These are phyloP conservation scores for Trematocara stigmaticum DNA, from an alignment of 2,113 vertebrate genomes.

Conservation along the genomic window DNA sequence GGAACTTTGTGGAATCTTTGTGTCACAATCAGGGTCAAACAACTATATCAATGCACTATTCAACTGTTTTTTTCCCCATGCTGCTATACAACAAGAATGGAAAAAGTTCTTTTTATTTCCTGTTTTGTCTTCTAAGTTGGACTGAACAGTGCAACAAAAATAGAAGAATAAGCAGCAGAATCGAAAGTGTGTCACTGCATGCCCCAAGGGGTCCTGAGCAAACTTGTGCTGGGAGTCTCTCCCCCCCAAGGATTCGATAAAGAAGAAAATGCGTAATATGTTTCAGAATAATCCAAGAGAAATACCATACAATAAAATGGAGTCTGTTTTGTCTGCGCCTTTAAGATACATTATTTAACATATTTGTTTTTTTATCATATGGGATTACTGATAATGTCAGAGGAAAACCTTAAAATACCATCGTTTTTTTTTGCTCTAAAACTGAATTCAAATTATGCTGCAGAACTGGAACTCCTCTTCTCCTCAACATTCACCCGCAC, in stretches of 20 bases:
- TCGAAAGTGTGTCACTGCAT: slow-evolving; percentile 22
- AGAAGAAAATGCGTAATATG: neutral
- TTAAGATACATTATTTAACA: neutral
- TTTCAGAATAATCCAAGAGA: neutral
- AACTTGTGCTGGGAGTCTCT: slow-evolving; percentile 24
- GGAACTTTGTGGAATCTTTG: neutral
- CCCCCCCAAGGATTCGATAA: neutral
- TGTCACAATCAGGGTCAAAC: neutral
- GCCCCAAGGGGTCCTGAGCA: slow-evolving; percentile 15
- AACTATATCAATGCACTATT: neutral
- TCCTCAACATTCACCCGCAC: neutral
- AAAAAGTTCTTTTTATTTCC: neutral
- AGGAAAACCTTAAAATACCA: neutral
- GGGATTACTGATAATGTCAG: neutral
- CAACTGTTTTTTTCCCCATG: neutral
- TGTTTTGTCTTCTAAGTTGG: slow-evolving; percentile 15
- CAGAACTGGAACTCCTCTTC: neutral
- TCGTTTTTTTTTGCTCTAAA: neutral
- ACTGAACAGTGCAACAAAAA: slow-evolving; percentile 26
- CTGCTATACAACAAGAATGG: neutral
- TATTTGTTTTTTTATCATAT: neutral
- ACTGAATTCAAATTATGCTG: neutral
- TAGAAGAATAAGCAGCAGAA: slow-evolving; percentile 3
- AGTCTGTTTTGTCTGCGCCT: neutral
- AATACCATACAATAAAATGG: neutral